Conservation (phyloP, 2,113 vertebrate species). For the Rhinopithecus roxellana region DNA sequence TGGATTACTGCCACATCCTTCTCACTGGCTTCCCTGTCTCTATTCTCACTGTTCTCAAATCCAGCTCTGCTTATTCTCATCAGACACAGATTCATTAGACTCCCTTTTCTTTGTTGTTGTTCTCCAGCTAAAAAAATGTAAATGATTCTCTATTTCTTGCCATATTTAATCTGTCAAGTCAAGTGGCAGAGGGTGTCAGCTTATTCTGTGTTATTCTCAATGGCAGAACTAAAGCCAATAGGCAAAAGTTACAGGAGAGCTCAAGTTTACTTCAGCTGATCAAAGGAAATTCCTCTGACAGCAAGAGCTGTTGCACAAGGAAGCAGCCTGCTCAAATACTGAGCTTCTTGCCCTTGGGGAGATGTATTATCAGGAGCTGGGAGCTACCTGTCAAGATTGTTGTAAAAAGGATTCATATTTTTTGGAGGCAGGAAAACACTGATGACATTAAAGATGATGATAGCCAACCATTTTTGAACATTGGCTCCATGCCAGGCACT, state of each 20-base stretch:
- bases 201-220: conserved; percentile 13
- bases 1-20: background rate
- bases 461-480: conserved; percentile 8
- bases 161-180: background rate
- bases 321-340: background rate
- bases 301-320: conserved; percentile 21
- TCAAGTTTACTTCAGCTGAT: conserved; percentile 24
- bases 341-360: conserved; percentile 4
- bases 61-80: background rate
- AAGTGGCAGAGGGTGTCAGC: background rate
- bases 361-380: background rate
- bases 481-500: background rate
- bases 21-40: background rate
- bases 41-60: background rate
- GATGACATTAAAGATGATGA: conserved; percentile 32
- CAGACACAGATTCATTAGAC: background rate
- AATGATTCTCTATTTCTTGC: background rate
- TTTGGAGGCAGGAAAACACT: conserved; percentile 40
- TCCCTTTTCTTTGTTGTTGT: background rate
- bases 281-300: conserved; percentile 53
- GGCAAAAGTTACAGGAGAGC: background rate
- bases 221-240: background rate
- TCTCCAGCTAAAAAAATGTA: conserved; percentile 10
- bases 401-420: conserved; percentile 46
- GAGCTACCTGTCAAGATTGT: conserved; percentile 37